These are phyloP conservation scores for Diogma glabrata DNA, from an alignment of 2,888 invertebrate genomes.

Conservation along the genomic window DNA sequence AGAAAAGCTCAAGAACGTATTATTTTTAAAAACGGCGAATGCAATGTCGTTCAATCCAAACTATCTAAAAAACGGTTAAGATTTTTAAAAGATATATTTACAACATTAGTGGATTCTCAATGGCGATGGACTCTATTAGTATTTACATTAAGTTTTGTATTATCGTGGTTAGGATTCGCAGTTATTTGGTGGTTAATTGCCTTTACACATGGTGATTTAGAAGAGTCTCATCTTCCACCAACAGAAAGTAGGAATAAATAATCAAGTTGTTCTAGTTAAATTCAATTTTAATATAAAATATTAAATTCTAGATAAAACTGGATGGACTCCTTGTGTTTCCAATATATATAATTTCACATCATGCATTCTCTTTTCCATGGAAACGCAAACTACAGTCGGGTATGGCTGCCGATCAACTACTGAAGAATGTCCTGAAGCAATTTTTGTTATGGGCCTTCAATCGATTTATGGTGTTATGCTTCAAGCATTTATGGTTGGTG, in stretches of 20 bases:
- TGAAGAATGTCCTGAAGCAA: slow-evolving; percentile 86
- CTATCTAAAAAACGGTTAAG: slow-evolving; percentile 53
- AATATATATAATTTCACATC: slow-evolving; percentile 64
- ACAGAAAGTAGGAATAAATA: slow-evolving; percentile 36
- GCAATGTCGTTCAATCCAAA: slow-evolving; percentile 30
- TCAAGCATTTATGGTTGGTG: slow-evolving; percentile 46
- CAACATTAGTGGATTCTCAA: slow-evolving; percentile 73
- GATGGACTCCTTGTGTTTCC: slow-evolving; percentile 77
- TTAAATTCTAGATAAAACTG: slow-evolving; percentile 35
- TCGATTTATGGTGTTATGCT: slow-evolving; percentile 84
- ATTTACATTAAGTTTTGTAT: slow-evolving; percentile 72
- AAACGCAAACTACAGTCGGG: slow-evolving; percentile 91
- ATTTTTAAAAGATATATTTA: slow-evolving; percentile 72
- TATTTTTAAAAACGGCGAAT: slow-evolving; percentile 31
- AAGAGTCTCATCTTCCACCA: slow-evolving; percentile 44
- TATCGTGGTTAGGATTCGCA: slow-evolving; percentile 83
- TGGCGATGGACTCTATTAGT: slow-evolving; percentile 87
- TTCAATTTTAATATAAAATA: too few relatives aligned
- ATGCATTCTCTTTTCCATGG: slow-evolving; percentile 79
- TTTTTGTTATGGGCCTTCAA: slow-evolving; percentile 90
- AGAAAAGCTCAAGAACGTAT: slow-evolving; percentile 56
- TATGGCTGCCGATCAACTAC: slow-evolving; percentile 75
- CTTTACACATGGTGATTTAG: slow-evolving; percentile 78
- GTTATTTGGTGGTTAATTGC: slow-evolving; percentile 83
- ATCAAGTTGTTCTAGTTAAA: too few relatives aligned